Evolutionary conservation across 2,797 vertebrate species (phyloP).

Genomic region (Myoxocephalus aenaeus): DNA sequence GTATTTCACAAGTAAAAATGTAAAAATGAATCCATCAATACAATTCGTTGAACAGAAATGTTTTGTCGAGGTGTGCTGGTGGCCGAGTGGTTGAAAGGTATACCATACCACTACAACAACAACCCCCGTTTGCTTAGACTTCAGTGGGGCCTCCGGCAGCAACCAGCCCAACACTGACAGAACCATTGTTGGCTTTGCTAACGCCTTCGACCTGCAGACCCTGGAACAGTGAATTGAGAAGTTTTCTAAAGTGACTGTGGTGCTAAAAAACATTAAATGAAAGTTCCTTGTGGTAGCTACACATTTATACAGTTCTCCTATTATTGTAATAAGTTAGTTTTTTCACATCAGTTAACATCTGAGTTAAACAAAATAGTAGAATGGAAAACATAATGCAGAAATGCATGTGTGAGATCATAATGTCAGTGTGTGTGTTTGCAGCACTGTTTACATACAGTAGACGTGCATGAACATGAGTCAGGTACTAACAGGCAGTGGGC

Average conservation of each 20-base stretch:
- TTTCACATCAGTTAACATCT: not conserved
- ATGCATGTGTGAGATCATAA: constrained; percentile 13
- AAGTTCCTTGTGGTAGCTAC: not conserved
- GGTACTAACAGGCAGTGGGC: constrained; percentile 69
- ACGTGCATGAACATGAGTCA: constrained; percentile 71
- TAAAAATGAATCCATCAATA: not conserved
- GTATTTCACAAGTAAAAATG: no score
- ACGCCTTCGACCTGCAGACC: not conserved
- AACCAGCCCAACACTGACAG: not conserved
- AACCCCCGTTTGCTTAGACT: not conserved
- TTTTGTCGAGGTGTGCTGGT: not conserved
- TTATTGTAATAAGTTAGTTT: not conserved
- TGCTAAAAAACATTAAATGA: not conserved
- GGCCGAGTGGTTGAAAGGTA: not conserved
- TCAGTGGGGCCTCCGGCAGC: not conserved
- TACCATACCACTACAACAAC: not conserved
- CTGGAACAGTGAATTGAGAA: not conserved
- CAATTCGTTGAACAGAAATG: not conserved
- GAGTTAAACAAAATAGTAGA: not conserved
- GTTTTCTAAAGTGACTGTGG: not conserved
- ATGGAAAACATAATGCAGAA: constrained; percentile 9
- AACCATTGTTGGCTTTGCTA: not conserved
- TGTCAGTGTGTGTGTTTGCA: constrained; percentile 3
- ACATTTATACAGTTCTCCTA: not conserved
- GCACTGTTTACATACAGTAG: constrained; percentile 58